A percentile compares a stretch with the other conserved stretches of the same genome.
Conservation (phyloP, 1,140 invertebrate species). For the Macrobrachium rosenbergii region DNA sequence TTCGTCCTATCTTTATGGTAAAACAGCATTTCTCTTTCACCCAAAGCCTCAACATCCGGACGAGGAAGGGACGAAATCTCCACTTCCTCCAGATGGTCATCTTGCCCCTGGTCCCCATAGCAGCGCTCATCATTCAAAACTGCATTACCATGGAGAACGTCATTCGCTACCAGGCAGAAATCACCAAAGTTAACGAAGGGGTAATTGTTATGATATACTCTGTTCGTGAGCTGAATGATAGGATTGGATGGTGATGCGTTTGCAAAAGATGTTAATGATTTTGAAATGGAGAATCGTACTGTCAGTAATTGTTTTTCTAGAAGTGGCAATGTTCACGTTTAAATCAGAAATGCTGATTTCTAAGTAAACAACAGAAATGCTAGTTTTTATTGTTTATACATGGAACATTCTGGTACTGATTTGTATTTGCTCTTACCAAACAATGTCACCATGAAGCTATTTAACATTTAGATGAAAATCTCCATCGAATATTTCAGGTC, state of each 20-base stretch:
- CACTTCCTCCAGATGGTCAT: constrained; percentile 65
- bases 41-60: constrained; percentile 49
- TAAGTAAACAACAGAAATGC: too few species aligned
- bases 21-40: not conserved
- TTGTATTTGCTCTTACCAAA: not conserved
- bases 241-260: too few species aligned
- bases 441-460: not conserved
- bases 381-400: not conserved
- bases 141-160: constrained; percentile 56
- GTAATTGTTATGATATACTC: not conserved
- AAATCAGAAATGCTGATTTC: too few species aligned
- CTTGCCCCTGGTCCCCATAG: constrained; percentile 65
- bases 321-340: too few species aligned
- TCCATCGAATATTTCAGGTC: constrained; percentile 74
- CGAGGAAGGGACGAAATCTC: constrained; percentile 49
- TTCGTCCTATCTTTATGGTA: not conserved
- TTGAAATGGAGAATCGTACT: too few species aligned
- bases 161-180: constrained; percentile 58
- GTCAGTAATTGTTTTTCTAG: too few species aligned
- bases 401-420: too few species aligned
- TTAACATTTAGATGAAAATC: not conserved
- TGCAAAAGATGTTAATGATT: too few species aligned
- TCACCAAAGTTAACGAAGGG: constrained; percentile 52
- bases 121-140: constrained; percentile 62
- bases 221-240: not conserved